Evolutionary conservation across 2,113 vertebrate genomes (phyloP).

Genomic region (Mus musculus): DNA sequence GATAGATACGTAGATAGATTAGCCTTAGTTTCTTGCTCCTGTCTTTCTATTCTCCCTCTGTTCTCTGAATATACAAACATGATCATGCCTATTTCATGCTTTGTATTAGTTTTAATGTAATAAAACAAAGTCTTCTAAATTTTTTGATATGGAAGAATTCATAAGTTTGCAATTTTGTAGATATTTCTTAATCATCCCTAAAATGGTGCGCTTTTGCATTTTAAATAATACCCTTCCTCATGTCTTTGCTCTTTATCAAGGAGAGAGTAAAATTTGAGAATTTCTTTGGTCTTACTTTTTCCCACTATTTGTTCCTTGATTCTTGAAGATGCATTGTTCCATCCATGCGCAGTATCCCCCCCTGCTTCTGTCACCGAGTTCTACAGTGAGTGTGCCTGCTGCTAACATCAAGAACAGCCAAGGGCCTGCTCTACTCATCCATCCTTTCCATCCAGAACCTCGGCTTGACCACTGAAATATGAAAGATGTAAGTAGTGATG

Average conservation of each 20-base stretch:
- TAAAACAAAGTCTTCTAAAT: background rate
- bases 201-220: slow-evolving; percentile 14
- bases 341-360: background rate
- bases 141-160: background rate
- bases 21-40: background rate
- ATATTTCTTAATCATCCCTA: background rate
- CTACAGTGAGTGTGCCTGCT: background rate
- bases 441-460: background rate
- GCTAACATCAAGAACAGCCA: background rate
- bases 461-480: background rate
- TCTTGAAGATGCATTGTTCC: background rate
- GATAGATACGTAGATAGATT: too few species aligned
- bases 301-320: background rate
- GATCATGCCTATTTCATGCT: slow-evolving; percentile 38
- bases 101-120: slow-evolving; percentile 8
- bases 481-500: slow-evolving; percentile 41
- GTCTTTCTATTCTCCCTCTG: background rate
- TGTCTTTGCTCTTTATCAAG: background rate
- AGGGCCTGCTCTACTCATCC: background rate
- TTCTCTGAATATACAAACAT: background rate
- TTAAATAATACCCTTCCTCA: background rate
- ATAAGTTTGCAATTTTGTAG: background rate
- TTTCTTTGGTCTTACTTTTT: slow-evolving; percentile 17
- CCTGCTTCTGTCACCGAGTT: background rate
- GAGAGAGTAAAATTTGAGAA: slow-evolving; percentile 26